Conservation (phyloP, 2,113 vertebrate species). For the Archocentrus centrarchus region DNA sequence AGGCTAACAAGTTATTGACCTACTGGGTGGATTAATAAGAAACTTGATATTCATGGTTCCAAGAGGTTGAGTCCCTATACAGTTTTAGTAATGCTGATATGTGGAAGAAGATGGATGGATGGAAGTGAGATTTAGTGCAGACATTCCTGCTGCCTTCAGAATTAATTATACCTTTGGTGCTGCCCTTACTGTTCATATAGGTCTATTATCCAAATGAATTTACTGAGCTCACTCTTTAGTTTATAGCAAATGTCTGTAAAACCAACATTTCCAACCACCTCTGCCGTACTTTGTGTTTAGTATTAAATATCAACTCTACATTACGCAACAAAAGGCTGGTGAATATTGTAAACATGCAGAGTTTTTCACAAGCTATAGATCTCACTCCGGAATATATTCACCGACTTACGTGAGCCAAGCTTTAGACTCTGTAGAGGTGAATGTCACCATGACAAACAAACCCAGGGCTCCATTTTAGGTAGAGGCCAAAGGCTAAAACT, state of each 20-base stretch:
- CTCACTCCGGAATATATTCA: conserved; percentile 11
- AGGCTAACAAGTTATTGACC: background rate
- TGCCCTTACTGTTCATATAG: background rate
- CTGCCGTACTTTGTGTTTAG: background rate
- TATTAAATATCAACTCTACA: background rate
- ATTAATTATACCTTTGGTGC: background rate
- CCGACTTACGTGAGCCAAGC: background rate
- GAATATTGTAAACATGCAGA: background rate
- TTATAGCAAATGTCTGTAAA: background rate
- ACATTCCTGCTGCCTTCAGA: background rate
- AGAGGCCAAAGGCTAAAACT: background rate
- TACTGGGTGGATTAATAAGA: background rate
- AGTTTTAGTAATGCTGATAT: background rate
- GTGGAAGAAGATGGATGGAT: too few relatives aligned
- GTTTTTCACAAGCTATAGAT: background rate
- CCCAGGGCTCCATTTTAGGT: background rate
- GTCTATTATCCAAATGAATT: background rate
- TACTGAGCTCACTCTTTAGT: background rate
- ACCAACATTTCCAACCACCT: background rate
- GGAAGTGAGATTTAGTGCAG: background rate
- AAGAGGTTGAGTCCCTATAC: background rate
- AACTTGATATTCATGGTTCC: background rate
- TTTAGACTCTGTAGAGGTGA: conserved; percentile 25
- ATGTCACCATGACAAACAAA: conserved; percentile 25
- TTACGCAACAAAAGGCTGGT: background rate